phyloP scores from a whole-genome alignment of 1,140 invertebrate species.

The Meloidogyne exigua region DNA sequence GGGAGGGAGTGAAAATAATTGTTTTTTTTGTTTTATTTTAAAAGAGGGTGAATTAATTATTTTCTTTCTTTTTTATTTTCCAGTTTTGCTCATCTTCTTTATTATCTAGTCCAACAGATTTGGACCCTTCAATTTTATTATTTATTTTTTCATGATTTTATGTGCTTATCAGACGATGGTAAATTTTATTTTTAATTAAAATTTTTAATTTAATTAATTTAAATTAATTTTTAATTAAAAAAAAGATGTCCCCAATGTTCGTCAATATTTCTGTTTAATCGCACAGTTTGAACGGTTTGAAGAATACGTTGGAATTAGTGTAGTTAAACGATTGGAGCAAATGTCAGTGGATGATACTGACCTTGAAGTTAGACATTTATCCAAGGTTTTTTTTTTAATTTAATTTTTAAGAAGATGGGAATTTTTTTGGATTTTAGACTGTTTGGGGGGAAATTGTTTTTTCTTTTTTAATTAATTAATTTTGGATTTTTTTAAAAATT shows the following conservation, averaged over 20 bases:
- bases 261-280: slow-evolving; percentile 35
- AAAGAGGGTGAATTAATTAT: too few species aligned
- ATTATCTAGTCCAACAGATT: slow-evolving; percentile 7
- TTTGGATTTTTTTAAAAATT: too few species aligned
- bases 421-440: too few species aligned
- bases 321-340: slow-evolving; percentile 23
- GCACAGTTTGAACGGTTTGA: slow-evolving; percentile 11
- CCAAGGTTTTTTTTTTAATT: slow-evolving; percentile 16
- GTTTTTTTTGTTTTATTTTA: too few species aligned
- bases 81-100: slow-evolving; percentile 34
- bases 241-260: slow-evolving; percentile 33
- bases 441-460: too few species aligned
- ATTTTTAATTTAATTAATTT: not conserved
- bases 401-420: too few species aligned
- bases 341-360: slow-evolving; percentile 24
- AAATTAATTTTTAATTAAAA: not conserved
- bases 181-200: slow-evolving; percentile 1
- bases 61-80: too few species aligned
- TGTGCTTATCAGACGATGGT: slow-evolving; percentile 31
- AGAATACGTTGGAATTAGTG: slow-evolving; percentile 10
- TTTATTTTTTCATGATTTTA: slow-evolving; percentile 36
- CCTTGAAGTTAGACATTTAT: slow-evolving; percentile 20
- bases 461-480: too few species aligned
- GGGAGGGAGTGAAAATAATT: too few species aligned
- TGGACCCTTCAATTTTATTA: slow-evolving; percentile 20